A percentile compares a stretch with the other conserved stretches of the same genome.
These are phyloP conservation scores for Muscicapa comitata DNA, from an alignment of 2,797 vertebrate genomes.

Conservation along the genomic window DNA sequence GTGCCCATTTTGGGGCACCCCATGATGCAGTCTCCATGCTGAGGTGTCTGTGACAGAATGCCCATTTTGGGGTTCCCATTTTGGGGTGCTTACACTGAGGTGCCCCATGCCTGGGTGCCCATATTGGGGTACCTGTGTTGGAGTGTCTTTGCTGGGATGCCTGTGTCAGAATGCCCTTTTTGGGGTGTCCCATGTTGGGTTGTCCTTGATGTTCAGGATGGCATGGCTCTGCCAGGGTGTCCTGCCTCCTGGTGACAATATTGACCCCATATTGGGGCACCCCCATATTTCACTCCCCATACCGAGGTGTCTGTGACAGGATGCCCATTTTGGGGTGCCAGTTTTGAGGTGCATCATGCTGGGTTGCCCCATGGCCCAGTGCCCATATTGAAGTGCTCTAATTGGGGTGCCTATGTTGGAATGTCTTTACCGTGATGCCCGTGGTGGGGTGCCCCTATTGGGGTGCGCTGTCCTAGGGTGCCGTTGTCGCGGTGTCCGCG, in stretches of 20 bases:
- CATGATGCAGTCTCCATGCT: too few species aligned
- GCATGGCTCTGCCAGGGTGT: neutral
- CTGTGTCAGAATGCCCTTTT: fast-evolving
- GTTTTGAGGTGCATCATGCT: neutral
- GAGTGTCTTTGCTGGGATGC: neutral
- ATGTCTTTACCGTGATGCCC: neutral
- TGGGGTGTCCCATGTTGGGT: neutral
- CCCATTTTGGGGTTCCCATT: neutral
- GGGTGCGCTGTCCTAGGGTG: neutral
- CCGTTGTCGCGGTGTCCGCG: neutral
- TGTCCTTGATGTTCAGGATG: neutral
- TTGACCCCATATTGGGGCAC: too few species aligned
- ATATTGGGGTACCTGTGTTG: neutral
- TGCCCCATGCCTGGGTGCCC: neutral
- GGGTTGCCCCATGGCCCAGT: too few species aligned
- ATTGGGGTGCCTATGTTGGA: neutral
- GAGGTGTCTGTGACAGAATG: too few species aligned
- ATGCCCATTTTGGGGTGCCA: neutral
- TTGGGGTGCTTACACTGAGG: neutral
- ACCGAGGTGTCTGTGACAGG: fast-evolving
- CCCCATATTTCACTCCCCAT: neutral
- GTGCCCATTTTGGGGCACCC: neutral
- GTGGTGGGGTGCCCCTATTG: fast-evolving
- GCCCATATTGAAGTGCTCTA: neutral
- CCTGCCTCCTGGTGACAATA: neutral